Conservation (phyloP, 2,797 vertebrate genomes). For the Delichon dasypus region DNA sequence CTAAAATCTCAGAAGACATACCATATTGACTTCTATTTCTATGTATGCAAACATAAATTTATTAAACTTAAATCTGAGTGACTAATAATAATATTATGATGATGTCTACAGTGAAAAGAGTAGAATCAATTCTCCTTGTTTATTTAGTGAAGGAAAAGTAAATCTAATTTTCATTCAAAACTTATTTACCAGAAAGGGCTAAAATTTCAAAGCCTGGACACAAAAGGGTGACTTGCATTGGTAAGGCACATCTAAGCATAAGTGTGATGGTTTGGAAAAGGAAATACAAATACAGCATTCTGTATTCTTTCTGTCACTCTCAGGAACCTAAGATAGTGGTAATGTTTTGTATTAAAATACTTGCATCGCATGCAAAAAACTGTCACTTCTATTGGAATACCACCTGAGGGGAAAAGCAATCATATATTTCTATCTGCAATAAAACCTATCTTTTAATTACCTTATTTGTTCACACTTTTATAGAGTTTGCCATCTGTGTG, state of each 20-base stretch:
- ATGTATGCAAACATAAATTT: background rate
- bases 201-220: background rate
- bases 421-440: background rate
- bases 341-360: background rate
- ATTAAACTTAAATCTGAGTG: background rate
- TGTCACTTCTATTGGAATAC: background rate
- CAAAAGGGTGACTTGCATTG: background rate
- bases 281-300: background rate
- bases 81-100: background rate
- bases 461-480: background rate
- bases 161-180: background rate
- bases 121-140: background rate
- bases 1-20: background rate
- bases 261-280: background rate
- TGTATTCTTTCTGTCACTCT: background rate
- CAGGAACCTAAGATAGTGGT: background rate
- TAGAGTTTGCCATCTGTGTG: background rate
- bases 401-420: background rate
- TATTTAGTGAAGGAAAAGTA: background rate
- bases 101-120: background rate
- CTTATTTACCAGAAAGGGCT: background rate
- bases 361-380: background rate
- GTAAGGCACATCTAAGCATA: background rate
- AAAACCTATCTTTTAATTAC: background rate
- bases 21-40: background rate